Evolutionary conservation across 2,113 vertebrate genomes (phyloP).

Genomic region (Brachyhypopomus occidentalis): DNA sequence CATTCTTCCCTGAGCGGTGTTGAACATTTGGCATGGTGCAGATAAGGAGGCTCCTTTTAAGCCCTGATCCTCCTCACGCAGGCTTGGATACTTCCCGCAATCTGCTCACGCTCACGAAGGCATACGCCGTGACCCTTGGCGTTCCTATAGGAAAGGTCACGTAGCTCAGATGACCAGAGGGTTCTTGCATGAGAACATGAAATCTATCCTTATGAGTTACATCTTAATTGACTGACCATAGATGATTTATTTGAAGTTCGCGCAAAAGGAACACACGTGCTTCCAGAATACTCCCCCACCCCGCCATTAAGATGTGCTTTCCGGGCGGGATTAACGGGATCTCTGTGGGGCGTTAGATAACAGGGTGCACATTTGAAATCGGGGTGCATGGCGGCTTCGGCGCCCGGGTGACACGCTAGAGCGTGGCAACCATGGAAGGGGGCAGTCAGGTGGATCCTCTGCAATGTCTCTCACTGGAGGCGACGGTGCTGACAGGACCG

Average conservation of each 20-base stretch:
- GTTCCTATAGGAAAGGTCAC: constrained; percentile 38
- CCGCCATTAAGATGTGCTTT: background rate
- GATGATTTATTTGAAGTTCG: background rate
- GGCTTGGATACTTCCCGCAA: constrained; percentile 58
- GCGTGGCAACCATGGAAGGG: constrained; percentile 39
- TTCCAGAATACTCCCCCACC: background rate
- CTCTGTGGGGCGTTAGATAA: too few relatives aligned
- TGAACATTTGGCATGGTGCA: constrained; percentile 43
- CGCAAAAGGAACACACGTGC: background rate
- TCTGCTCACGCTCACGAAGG: constrained; percentile 45
- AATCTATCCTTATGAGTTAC: background rate
- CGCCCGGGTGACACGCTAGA: background rate
- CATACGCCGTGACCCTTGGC: background rate
- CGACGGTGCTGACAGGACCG: constrained; percentile 44
- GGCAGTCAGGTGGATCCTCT: constrained; percentile 30
- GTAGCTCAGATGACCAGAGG: background rate
- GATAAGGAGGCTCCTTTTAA: constrained; percentile 59
- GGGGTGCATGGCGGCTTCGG: too few relatives aligned
- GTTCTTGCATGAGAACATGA: background rate
- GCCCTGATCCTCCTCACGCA: constrained; percentile 41
- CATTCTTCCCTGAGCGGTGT: constrained; percentile 44
- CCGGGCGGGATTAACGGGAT: background rate
- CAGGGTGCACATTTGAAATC: too few relatives aligned
- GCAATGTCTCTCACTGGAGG: background rate
- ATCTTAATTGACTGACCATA: background rate